Conservation (phyloP, 2,888 invertebrate genomes). For the Gnatocerus cornutus region DNA sequence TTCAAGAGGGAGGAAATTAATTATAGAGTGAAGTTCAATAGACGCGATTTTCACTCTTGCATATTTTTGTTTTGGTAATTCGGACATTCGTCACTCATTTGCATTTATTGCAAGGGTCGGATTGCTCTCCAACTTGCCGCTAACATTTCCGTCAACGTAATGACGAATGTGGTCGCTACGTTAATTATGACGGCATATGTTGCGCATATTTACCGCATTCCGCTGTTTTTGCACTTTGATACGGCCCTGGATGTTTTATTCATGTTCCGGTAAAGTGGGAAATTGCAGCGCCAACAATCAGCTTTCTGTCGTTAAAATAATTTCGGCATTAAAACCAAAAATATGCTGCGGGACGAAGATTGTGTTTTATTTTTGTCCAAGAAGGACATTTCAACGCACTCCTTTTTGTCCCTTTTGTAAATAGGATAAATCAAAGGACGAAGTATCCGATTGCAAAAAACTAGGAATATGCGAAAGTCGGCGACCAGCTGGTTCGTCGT, state of each 20-base stretch:
- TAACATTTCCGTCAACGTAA: constrained; percentile 1
- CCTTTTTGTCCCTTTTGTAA: too few species aligned
- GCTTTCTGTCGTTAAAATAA: too few species aligned
- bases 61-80: background rate
- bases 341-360: too few species aligned
- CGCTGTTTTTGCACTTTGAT: constrained; percentile 2
- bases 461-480: background rate
- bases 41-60: background rate
- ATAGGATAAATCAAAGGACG: too few species aligned
- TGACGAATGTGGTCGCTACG: constrained; percentile 1
- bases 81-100: background rate
- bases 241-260: constrained; percentile 1
- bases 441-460: too few species aligned
- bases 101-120: constrained; percentile 1
- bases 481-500: constrained; percentile 42
- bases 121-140: background rate
- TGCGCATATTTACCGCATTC: constrained; percentile 2
- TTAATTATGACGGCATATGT: background rate
- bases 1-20: background rate
- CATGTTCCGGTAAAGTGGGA: background rate
- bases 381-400: too few species aligned
- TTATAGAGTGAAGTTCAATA: too few species aligned
- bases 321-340: too few species aligned
- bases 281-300: background rate
- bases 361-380: too few species aligned